Evolutionary conservation across 2,888 invertebrate species (phyloP), one percentile per base, ranked within the genome.

Genomic region (Eilema sororculum): DNA sequence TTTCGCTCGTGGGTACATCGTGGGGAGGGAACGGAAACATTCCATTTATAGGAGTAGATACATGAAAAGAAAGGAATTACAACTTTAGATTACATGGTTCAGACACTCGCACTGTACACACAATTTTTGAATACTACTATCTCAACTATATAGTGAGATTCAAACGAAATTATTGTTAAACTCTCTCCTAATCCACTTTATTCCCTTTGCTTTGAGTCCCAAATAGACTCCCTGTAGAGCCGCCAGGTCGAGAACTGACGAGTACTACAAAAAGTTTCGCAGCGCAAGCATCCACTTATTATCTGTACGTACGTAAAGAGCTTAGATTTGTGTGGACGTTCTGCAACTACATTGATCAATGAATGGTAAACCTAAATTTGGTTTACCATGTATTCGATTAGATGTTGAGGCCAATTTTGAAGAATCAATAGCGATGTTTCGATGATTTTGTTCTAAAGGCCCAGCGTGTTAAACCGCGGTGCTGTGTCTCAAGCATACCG

Each of bases 101-200:
- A 62, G 68, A 64, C 58, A 58, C 30, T 16, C 30, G 41, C 58
- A 68, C 41, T 62, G 28, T 24, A 56, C 52, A 63, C 57, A 63
- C 57, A 28, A 68, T 58, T 63, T 37, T 57, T 41, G 12, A n/a
- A 62, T 62, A 41, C 20, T 37, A 41, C 37, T 41, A 52, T 13
- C 28, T 58, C 3, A 58, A 58, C 22, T 64, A 30, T 64, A 59
- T 63, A 22, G 41, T 62, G 52, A 63, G 63, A 57, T 68, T 57
- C 25, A 41, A 37, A 41, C 41, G 37, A 41, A 68, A 63, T 63
- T 68, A 63, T 58, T 56, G 33, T 33, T 37, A 68, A 12, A 41
- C 68, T 64, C 58, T 30, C 28, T 41, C 41, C 58, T 63, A 63
- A 68, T 68, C 68, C 58, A 4, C 41, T 41, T 41, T 41, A 41